These are phyloP conservation scores for Sylvia atricapilla DNA, from an alignment of 2,113 vertebrate species.

Conservation along the genomic window DNA sequence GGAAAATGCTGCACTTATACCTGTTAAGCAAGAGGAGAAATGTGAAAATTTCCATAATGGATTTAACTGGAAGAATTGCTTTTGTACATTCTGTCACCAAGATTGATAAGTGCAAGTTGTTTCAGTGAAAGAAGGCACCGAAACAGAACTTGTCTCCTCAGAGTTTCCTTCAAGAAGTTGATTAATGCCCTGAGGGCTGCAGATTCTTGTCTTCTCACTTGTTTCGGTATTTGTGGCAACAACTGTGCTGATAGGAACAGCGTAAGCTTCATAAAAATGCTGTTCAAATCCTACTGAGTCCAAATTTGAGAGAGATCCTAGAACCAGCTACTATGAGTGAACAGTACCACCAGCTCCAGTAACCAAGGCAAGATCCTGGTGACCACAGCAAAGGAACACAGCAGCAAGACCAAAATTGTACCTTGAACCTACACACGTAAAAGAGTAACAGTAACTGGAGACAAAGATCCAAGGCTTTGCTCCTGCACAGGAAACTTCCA, in stretches of 20 bases:
- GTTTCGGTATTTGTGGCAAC: not conserved
- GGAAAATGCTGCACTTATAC: not conserved
- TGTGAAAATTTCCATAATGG: not conserved
- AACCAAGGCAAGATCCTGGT: not conserved
- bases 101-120: not conserved
- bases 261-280: not conserved
- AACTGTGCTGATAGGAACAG: not conserved
- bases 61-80: not conserved
- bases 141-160: not conserved
- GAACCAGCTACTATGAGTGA: not conserved
- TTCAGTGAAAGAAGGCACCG: not conserved
- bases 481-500: not conserved
- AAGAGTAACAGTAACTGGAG: not conserved
- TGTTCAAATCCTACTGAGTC: not conserved
- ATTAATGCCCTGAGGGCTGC: not conserved
- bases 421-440: not conserved
- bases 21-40: not conserved
- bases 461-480: not conserved
- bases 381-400: fast-evolving
- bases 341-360: not conserved
- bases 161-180: not conserved
- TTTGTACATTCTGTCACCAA: not conserved
- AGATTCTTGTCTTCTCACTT: not conserved
- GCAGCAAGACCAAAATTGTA: not conserved
- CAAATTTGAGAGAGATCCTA: not conserved